These are phyloP conservation scores for Melieria crassipennis DNA, from an alignment of 2,888 invertebrate species.

Conservation along the genomic window DNA sequence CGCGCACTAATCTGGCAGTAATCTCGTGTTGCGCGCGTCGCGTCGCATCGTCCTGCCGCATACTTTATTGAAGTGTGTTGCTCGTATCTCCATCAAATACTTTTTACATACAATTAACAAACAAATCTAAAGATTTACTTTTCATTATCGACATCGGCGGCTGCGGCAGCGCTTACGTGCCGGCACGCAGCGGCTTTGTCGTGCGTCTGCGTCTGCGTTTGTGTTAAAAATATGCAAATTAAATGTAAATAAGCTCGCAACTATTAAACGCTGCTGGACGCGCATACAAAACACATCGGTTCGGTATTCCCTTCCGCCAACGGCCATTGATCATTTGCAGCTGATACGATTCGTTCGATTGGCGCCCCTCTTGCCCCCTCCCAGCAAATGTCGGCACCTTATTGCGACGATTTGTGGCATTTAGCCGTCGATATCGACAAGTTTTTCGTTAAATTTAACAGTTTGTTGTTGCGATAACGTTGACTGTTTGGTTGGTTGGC, in stretches of 20 bases:
- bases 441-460: conserved; percentile 39
- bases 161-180: no score
- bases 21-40: no score
- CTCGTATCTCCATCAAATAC: no score
- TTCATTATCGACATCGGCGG: no score
- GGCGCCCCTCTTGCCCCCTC: neutral
- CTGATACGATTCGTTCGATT: conserved; percentile 22
- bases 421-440: conserved; percentile 35
- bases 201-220: no score
- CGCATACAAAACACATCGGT: no score
- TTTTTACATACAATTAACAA: no score
- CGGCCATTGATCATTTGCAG: conserved; percentile 26
- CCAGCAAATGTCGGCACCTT: neutral
- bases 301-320: neutral
- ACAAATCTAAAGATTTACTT: no score
- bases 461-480: conserved; percentile 33
- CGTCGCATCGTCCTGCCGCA: no score
- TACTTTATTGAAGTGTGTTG: no score
- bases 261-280: conserved; percentile 49
- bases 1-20: no score
- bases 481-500: neutral
- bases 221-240: conserved; percentile 59
- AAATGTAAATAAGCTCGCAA: conserved; percentile 62
- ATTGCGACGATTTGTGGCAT: conserved; percentile 31
- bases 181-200: no score